Base-by-base conservation (phyloP, 2,113 vertebrate species). In the Galemys pyrenaicus region DNA sequence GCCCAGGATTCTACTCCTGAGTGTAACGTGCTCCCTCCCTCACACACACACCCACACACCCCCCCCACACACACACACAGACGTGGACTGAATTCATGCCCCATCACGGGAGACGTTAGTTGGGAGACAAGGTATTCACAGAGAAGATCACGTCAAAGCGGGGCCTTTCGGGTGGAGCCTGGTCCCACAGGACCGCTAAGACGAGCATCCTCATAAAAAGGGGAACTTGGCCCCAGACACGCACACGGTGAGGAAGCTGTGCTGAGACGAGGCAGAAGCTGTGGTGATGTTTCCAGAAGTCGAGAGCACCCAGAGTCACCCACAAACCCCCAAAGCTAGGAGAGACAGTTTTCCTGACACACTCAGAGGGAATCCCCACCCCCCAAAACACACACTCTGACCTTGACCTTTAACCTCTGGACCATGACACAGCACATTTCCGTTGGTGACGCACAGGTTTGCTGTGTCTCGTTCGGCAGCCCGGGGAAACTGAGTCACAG, bases 211-310 rank as follows among this genome's bases (percentile, higher is more conserved):
- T 71, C 16, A 5, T 64, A 5, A 62, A 58, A 39, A 37, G 20
- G n/a, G 54, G 65, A 17, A 39, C 60, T 15, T 39, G 89, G 49
- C 12, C 46, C 15, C 28, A 77, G 39, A 6, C 0, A 1, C 17
- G 17, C 6, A 4, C 9, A 3, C 0, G 39, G n/a, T 19, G 37
- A 30, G 54, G 49, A 68, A 0, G 28, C 20, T 6, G 2, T 3
- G 24, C 17, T 15, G 56, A n/a, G 41, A 71, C 2, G 54, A 81
- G 41, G 51, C 4, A n/a, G 91, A 91, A n/a, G 22, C 17, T 1
- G 6, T 6, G 17, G 2, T 3, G 28, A 35, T 6, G 24, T 75
- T 70, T 64, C 60, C 22, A 17, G 68, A 16, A 65, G 60, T 9
- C 0, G 13, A 17, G 54, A 22, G 5, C 9, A 9, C 20, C 54